These are phyloP conservation scores for Centropristis striata DNA, from an alignment of 2,113 vertebrate species.

Conservation along the genomic window DNA sequence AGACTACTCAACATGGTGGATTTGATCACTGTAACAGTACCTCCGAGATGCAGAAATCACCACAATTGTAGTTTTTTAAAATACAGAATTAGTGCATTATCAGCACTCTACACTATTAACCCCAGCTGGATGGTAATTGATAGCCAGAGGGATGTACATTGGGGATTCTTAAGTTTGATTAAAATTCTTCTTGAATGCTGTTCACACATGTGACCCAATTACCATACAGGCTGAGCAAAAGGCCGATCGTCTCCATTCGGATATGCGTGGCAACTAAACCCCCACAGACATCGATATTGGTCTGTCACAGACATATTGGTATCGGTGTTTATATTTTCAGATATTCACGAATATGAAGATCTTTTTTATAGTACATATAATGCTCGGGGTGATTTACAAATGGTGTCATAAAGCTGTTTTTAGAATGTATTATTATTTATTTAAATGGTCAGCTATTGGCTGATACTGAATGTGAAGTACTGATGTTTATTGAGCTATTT, in stretches of 20 bases:
- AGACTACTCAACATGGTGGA: slow-evolving; percentile 1
- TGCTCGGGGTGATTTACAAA: too few relatives aligned
- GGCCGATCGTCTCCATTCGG: slow-evolving; percentile 21
- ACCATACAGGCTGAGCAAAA: slow-evolving; percentile 43
- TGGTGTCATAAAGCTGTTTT: too few relatives aligned
- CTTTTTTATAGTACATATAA: too few relatives aligned
- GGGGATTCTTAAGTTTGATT: slow-evolving; percentile 76
- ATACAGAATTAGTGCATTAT: neutral
- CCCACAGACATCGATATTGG: too few relatives aligned
- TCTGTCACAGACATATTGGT: too few relatives aligned
- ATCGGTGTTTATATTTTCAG: too few relatives aligned
- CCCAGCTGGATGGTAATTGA: slow-evolving; percentile 55
- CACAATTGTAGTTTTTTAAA: neutral
- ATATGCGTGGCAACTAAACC: neutral
- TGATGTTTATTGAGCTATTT: too few relatives aligned
- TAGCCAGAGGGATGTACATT: slow-evolving; percentile 43
- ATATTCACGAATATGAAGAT: too few relatives aligned
- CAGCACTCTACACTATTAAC: slow-evolving; percentile 44
- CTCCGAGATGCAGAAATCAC: neutral
- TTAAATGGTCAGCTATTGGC: too few relatives aligned
- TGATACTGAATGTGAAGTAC: too few relatives aligned
- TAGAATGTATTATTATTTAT: too few relatives aligned
- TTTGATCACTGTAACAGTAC: slow-evolving; percentile 1
- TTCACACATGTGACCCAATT: slow-evolving; percentile 79
- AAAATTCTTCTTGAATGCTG: slow-evolving; percentile 70